Conservation (phyloP, 2,888 invertebrate species). For the Portevinia maculata region DNA sequence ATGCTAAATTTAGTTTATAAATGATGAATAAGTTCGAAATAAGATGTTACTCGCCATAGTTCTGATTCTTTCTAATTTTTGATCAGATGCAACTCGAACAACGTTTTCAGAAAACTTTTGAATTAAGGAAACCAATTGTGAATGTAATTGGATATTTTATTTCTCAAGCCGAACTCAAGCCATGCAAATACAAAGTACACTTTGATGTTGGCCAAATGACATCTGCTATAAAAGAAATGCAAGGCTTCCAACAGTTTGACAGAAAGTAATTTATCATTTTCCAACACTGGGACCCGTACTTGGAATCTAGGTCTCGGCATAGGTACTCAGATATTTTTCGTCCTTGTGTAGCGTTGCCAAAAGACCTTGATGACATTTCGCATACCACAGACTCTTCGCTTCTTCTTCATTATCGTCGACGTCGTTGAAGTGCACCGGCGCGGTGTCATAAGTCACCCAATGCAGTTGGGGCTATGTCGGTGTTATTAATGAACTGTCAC, state of each 20-base stretch:
- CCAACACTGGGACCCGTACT: conserved; percentile 17
- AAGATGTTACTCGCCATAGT: no score
- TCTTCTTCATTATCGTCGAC: background rate
- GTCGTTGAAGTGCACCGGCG: conserved; percentile 48
- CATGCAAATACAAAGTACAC: conserved; percentile 46
- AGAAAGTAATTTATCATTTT: conserved; percentile 59
- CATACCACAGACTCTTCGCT: conserved; percentile 18
- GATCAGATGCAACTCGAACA: background rate
- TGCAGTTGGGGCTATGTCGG: conserved; percentile 39
- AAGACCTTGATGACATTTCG: conserved; percentile 74
- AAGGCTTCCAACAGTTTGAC: conserved; percentile 47
- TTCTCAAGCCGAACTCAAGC: conserved; percentile 8
- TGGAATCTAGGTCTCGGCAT: conserved; percentile 62
- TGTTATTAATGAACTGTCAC: conserved; percentile 73
- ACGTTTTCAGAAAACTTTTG: background rate
- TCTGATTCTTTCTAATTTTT: no score
- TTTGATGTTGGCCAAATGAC: conserved; percentile 59
- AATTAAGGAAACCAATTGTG: no score
- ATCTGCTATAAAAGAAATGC: conserved; percentile 45
- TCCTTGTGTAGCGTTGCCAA: conserved; percentile 64
- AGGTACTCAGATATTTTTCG: conserved; percentile 47
- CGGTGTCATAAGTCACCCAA: conserved; percentile 70
- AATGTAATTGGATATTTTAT: background rate
- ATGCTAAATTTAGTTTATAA: no score
- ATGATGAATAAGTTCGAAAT: no score